A percentile compares a stretch with the other conserved stretches of the same genome.
These are phyloP conservation scores for Drosophila leontia DNA, from an alignment of 1,140 invertebrate genomes.

Conservation along the genomic window DNA sequence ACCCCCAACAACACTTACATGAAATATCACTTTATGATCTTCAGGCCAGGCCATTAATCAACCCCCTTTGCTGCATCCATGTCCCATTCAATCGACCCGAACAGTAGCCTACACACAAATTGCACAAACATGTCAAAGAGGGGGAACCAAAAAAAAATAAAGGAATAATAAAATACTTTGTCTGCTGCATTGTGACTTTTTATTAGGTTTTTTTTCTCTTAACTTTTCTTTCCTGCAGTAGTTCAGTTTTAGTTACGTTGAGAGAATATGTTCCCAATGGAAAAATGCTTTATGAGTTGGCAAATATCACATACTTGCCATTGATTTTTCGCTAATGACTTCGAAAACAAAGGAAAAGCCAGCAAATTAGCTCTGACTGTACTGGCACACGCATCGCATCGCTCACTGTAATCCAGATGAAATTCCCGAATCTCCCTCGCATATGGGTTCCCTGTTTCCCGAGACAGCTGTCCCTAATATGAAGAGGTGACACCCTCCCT, in stretches of 20 bases:
- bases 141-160: slow-evolving; percentile 20
- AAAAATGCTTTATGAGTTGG: slow-evolving; percentile 19
- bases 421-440: slow-evolving; percentile 56
- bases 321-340: slow-evolving; percentile 50
- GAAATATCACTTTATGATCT: slow-evolving; percentile 36
- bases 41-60: slow-evolving; percentile 17
- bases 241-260: slow-evolving; percentile 3
- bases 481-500: slow-evolving; percentile 52
- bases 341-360: slow-evolving; percentile 33
- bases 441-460: slow-evolving; percentile 33
- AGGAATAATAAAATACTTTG: slow-evolving; percentile 50
- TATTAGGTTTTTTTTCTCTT: slow-evolving; percentile 21
- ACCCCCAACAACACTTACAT: slow-evolving; percentile 21
- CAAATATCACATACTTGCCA: slow-evolving; percentile 11
- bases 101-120: slow-evolving; percentile 53
- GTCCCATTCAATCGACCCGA: slow-evolving; percentile 22
- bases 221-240: neutral
- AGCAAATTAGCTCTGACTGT: slow-evolving; percentile 62
- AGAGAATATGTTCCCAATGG: slow-evolving; percentile 14
- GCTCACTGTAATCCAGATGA: slow-evolving; percentile 32
- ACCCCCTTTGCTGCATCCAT: slow-evolving; percentile 32
- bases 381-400: slow-evolving; percentile 36
- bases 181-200: slow-evolving; percentile 39
- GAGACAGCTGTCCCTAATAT: slow-evolving; percentile 39
- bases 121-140: slow-evolving; percentile 49